These are phyloP conservation scores for Ciconia nigra DNA, from an alignment of 2,797 vertebrate genomes.

Conservation along the genomic window DNA sequence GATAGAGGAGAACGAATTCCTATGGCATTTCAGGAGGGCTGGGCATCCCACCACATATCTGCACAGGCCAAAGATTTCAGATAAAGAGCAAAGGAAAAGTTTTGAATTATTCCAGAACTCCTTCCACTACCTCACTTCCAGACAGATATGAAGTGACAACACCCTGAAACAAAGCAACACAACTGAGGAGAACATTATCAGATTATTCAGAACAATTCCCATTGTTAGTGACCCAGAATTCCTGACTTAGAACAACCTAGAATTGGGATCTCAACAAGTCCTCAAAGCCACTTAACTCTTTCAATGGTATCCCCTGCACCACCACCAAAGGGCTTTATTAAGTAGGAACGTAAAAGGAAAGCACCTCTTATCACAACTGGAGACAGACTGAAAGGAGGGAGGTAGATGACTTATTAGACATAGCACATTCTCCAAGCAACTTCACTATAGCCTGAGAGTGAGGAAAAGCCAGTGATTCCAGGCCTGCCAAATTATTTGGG, in stretches of 20 bases:
- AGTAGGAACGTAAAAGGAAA: neutral
- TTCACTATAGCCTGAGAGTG: neutral
- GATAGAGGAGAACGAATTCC: neutral
- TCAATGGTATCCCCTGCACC: neutral
- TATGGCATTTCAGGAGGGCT: neutral
- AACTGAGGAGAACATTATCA: conserved; percentile 25
- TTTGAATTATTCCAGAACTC: conserved; percentile 52
- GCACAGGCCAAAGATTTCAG: neutral
- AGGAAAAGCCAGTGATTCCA: neutral
- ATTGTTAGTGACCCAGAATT: conserved; percentile 49
- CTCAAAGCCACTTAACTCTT: conserved; percentile 45
- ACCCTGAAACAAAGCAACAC: conserved; percentile 53
- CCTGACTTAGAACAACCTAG: conserved; percentile 32
- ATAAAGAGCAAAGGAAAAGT: conserved; percentile 58
- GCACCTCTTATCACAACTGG: neutral
- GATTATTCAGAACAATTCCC: conserved; percentile 63
- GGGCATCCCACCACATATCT: neutral
- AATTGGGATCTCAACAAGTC: neutral
- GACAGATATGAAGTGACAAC: conserved; percentile 58
- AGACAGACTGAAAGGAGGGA: neutral
- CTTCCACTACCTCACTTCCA: conserved; percentile 69
- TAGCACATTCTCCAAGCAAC: neutral
- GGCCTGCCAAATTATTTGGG: neutral
- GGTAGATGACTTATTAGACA: neutral
- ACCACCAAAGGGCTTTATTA: neutral